These are phyloP conservation scores for Apoda limacodes DNA, from an alignment of 2,888 invertebrate species.

Conservation along the genomic window DNA sequence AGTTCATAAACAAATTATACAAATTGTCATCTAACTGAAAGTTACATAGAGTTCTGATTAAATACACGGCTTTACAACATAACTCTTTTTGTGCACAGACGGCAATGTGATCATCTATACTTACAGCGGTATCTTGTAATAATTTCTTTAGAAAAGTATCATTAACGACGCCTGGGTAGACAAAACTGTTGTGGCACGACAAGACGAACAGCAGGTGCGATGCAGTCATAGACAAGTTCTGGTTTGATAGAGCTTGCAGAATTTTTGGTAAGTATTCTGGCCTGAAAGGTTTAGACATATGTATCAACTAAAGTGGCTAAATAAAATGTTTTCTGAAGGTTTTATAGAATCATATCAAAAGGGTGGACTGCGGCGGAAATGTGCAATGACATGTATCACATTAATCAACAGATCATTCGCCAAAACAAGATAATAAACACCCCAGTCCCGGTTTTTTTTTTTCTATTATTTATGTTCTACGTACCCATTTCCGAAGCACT, in stretches of 20 bases:
- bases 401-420: too few relatives aligned
- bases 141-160: slow-evolving; percentile 25
- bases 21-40: neutral
- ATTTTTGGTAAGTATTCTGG: slow-evolving; percentile 30
- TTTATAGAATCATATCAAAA: too few relatives aligned
- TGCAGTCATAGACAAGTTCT: slow-evolving; percentile 21
- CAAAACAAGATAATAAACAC: too few relatives aligned
- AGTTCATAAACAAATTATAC: slow-evolving; percentile 19
- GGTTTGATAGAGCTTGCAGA: slow-evolving; percentile 22
- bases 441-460: too few relatives aligned
- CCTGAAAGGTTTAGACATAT: slow-evolving; percentile 26
- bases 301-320: neutral
- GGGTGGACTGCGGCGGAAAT: neutral
- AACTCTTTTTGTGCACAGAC: slow-evolving; percentile 11
- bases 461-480: too few relatives aligned
- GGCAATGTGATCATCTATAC: slow-evolving; percentile 22
- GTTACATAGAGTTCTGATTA: slow-evolving; percentile 42
- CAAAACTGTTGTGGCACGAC: slow-evolving; percentile 40
- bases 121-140: slow-evolving; percentile 21
- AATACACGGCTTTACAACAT: slow-evolving; percentile 27
- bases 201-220: slow-evolving; percentile 36
- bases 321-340: neutral
- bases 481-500: too few relatives aligned
- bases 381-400: too few relatives aligned
- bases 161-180: slow-evolving; percentile 12